Conservation (phyloP, 1,140 invertebrate species). For the Eriosoma lanigerum region DNA sequence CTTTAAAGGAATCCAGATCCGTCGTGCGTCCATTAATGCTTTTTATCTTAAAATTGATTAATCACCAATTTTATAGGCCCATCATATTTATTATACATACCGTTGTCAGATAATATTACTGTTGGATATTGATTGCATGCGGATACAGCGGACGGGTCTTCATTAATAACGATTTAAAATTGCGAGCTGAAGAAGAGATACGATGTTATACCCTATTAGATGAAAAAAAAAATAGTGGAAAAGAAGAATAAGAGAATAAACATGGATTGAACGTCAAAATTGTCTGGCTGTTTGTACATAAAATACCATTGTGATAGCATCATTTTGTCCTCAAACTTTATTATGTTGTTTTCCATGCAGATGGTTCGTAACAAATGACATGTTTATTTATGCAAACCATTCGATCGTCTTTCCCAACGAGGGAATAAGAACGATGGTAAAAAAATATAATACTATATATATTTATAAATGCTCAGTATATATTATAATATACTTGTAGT, state of each 20-base stretch:
- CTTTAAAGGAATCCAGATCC: neutral
- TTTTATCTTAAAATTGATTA: conserved; percentile 22
- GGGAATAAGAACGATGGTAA: neutral
- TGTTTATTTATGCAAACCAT: conserved; percentile 49
- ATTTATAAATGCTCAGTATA: neutral
- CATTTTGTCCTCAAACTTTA: conserved; percentile 49
- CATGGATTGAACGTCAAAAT: conserved; percentile 35
- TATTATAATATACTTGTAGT: neutral
- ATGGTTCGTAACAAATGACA: conserved; percentile 39
- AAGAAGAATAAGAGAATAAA: conserved; percentile 39
- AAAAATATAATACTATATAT: conserved; percentile 27
- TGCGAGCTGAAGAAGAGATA: neutral
- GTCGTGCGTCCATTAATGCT: neutral
- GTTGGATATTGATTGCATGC: neutral
- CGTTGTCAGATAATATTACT: neutral
- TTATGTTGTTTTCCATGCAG: conserved; percentile 46
- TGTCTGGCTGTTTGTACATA: conserved; percentile 42
- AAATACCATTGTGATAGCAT: conserved; percentile 49
- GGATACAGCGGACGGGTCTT: neutral
- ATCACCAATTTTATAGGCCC: neutral
- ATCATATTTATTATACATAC: neutral
- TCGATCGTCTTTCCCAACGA: conserved; percentile 46
- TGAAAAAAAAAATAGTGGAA: neutral
- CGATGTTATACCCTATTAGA: neutral
- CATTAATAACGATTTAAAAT: conserved; percentile 20